Percentiles rank a stretch among this genome's conserved stretches.
Evolutionary conservation across 2,888 invertebrate species (phyloP).

Genomic region (Cryptocheilus praepositus): DNA sequence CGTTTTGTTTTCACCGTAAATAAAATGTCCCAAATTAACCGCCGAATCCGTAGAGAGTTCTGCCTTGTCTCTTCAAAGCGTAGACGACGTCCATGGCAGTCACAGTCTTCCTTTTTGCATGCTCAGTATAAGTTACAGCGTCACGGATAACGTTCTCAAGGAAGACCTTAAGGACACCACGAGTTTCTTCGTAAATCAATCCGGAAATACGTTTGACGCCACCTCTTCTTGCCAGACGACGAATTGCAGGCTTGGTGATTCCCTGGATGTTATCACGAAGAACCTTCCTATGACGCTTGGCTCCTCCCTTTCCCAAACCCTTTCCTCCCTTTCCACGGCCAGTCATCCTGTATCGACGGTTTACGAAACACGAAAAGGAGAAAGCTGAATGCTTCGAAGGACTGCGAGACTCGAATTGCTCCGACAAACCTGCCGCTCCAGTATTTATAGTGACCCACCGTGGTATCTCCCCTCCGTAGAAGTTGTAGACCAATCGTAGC

Average conservation of each 20-base stretch:
- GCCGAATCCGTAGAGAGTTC: constrained; percentile 16
- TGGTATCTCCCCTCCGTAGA: no score
- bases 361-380: no score
- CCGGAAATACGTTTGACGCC: constrained; percentile 79
- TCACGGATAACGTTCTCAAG: constrained; percentile 17
- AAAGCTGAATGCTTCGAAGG: no score
- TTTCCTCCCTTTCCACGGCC: constrained; percentile 51
- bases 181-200: constrained; percentile 79
- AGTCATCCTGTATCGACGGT: constrained; percentile 38
- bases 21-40: no score
- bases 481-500: no score
- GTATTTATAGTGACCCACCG: no score
- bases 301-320: constrained; percentile 52
- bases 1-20: no score
- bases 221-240: constrained; percentile 81
- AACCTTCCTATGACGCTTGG: constrained; percentile 67
- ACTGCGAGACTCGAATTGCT: no score
- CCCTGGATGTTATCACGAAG: constrained; percentile 77
- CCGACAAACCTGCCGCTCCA: no score
- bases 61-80: constrained; percentile 15
- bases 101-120: constrained; percentile 14
- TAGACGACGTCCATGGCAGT: constrained; percentile 9
- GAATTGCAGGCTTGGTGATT: constrained; percentile 86
- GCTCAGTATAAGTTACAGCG: constrained; percentile 15
- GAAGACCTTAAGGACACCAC: constrained; percentile 76